Base-by-base conservation (phyloP, 2,888 invertebrate genomes). In the Ferrisia virgata region DNA sequence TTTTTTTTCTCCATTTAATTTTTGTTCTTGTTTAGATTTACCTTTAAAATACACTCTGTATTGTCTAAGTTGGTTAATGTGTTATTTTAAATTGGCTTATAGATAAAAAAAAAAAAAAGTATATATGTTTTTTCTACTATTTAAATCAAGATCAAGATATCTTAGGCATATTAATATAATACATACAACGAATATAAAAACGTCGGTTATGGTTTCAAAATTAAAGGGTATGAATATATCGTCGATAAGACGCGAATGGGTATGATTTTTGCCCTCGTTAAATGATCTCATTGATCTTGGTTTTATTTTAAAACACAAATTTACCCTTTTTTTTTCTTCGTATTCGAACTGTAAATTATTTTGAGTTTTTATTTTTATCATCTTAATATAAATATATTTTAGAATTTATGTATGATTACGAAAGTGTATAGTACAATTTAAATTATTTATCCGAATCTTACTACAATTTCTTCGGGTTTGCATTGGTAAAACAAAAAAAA, bases 201-300 rank as follows among this genome's bases (percentile, higher is more conserved):
- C 2, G 22, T 53, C 22, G 18, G 79, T 33, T 25, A 25, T 40
- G 18, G 25, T 76, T 76, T 76, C 18, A 76, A 36, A 76, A 36
- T 36, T 69, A 53, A 53, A 43, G 43, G 43, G 22, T 53, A n/a
- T 47, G 3, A n/a, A 53, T n/a, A n/a, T n/a, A 13, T 69, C 31
- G 69, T 69, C 69, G 69, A 31, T 0, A 31, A 15, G 28, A 31
- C 69, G 69, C 2, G 18, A 18, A n/a, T 36, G 72, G 33, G 72
- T 28, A 18, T 6, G 11, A 69, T 15, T n/a, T 76, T n/a, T 18
- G 5, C 72, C 72, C 36, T 36, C 4, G n/a, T 9, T 76, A 76
- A 40, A 36, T 79, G 79, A 79, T 79, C 79, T 79, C 79, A 79
- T 79, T 79, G 79, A 79, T 79, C 79, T 79, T 79, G 79, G 28